Evolutionary conservation across 2,888 invertebrate genomes (phyloP).

Genomic region (Nomada flava): DNA sequence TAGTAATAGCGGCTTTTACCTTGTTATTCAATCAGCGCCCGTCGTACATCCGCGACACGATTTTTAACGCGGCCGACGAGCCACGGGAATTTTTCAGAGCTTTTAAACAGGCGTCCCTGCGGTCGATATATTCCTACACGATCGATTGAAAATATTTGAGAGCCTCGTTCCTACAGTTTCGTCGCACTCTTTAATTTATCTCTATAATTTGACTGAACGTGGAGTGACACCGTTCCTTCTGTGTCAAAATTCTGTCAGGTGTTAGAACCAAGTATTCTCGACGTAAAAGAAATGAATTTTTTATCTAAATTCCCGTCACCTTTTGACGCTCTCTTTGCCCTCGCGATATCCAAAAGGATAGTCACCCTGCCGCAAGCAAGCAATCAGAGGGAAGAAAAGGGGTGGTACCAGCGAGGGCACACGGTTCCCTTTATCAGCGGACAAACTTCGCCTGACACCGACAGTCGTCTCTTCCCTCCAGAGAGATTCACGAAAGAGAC

Average conservation of each 20-base stretch:
- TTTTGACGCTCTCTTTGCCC: too few species aligned
- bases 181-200: too few species aligned
- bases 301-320: not conserved
- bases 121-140: not conserved
- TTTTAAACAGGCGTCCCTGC: too few species aligned
- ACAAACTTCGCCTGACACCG: slow-evolving; percentile 41
- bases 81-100: not conserved
- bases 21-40: slow-evolving; percentile 58
- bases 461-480: slow-evolving; percentile 13
- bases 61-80: not conserved
- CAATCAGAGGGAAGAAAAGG: slow-evolving; percentile 21
- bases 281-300: too few species aligned
- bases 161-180: too few species aligned
- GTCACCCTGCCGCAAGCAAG: slow-evolving; percentile 7
- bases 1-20: slow-evolving; percentile 67
- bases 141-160: too few species aligned
- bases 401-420: slow-evolving; percentile 18
- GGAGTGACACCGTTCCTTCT: too few species aligned
- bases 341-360: not conserved
- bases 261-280: too few species aligned
- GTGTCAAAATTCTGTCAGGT: too few species aligned
- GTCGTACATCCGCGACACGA: slow-evolving; percentile 18
- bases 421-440: slow-evolving; percentile 53
- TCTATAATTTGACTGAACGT: too few species aligned
- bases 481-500: slow-evolving; percentile 63